phyloP scores from a whole-genome alignment of 2,797 vertebrate species.

The Scomberomorus guttatus region DNA sequence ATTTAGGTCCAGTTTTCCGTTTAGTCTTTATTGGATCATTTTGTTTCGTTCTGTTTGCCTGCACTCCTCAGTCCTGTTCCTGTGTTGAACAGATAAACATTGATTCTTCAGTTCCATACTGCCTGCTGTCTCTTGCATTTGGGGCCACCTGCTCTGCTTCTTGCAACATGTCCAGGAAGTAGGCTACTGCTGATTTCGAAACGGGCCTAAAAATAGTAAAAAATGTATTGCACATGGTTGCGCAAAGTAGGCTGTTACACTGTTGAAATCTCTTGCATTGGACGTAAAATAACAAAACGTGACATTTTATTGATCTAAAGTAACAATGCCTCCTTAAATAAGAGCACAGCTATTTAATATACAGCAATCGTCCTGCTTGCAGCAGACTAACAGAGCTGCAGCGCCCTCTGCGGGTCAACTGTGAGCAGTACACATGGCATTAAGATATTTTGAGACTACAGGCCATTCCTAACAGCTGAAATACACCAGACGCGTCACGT shows the following conservation, averaged over 20 bases:
- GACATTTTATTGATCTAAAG: neutral
- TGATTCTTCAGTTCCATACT: too few relatives aligned
- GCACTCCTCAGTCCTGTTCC: too few relatives aligned
- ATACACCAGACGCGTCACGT: too few relatives aligned
- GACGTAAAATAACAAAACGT: neutral
- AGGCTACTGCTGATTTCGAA: constrained; percentile 52
- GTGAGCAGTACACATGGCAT: constrained; percentile 24
- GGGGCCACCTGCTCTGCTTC: too few relatives aligned
- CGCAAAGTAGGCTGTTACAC: neutral
- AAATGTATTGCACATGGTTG: too few relatives aligned
- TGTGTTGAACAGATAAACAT: too few relatives aligned
- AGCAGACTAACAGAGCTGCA: neutral
- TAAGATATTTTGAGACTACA: neutral
- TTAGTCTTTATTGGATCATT: too few relatives aligned
- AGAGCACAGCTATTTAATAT: constrained; percentile 3
- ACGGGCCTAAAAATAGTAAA: constrained; percentile 17
- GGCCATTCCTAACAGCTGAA: neutral
- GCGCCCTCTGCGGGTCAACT: constrained; percentile 65
- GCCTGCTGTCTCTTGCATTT: too few relatives aligned
- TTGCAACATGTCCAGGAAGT: constrained; percentile 81
- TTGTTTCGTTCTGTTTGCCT: too few relatives aligned
- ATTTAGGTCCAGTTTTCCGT: too few relatives aligned
- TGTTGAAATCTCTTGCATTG: accelerated
- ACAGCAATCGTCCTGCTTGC: neutral
- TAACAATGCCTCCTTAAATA: constrained; percentile 3